Evolutionary conservation across 2,888 invertebrate genomes (phyloP).

Genomic region (Baronia brevicornis): DNA sequence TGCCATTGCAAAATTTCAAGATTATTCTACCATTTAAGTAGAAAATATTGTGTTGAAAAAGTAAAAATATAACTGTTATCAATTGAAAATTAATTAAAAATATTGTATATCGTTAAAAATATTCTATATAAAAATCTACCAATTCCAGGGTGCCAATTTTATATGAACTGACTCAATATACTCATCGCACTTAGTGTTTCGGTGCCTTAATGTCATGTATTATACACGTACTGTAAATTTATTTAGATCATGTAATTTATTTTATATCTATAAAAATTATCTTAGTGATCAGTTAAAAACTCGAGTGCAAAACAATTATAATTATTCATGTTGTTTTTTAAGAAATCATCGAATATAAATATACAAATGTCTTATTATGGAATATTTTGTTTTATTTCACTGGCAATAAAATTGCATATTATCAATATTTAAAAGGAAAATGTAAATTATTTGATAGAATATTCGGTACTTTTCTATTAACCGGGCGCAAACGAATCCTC

Average conservation of each 20-base stretch:
- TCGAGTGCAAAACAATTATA: constrained; percentile 39
- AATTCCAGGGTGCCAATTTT: constrained; percentile 34
- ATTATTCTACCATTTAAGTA: too few relatives aligned
- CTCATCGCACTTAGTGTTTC: constrained; percentile 37
- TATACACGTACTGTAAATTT: constrained; percentile 47
- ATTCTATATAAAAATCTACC: too few relatives aligned
- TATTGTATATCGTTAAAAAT: too few relatives aligned
- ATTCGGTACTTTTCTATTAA: too few relatives aligned
- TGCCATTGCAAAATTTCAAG: too few relatives aligned
- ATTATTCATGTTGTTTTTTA: constrained; percentile 39
- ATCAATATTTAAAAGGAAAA: too few relatives aligned
- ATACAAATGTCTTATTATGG: constrained; percentile 27
- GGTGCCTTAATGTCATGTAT: constrained; percentile 58
- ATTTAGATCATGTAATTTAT: constrained; percentile 67
- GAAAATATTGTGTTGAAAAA: too few relatives aligned
- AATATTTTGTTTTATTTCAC: constrained; percentile 23
- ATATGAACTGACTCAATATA: constrained; percentile 40
- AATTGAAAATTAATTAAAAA: too few relatives aligned
- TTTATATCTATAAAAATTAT: constrained; percentile 25
- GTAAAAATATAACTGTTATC: too few relatives aligned
- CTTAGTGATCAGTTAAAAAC: constrained; percentile 32
- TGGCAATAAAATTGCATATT: too few relatives aligned
- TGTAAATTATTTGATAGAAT: constrained; percentile 5
- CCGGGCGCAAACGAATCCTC: too few relatives aligned
- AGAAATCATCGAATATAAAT: constrained; percentile 51